Percentiles rank a stretch among this genome's conserved stretches.
Conservation (phyloP, 2,113 vertebrate species). For the Orthochromis indermauri region DNA sequence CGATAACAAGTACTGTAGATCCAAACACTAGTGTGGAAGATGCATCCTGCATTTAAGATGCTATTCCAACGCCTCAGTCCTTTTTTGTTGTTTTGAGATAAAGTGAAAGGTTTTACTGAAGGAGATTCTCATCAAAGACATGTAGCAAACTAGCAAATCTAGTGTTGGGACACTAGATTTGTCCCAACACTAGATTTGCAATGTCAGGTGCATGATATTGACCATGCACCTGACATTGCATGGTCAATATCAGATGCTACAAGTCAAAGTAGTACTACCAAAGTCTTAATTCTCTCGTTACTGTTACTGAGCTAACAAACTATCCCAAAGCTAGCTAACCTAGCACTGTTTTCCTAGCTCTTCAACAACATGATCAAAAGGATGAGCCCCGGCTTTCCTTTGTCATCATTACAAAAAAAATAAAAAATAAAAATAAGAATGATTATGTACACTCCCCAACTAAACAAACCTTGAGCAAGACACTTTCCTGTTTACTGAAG, state of each 20-base stretch:
- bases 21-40: neutral
- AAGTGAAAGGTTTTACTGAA: neutral
- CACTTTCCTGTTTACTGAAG: neutral
- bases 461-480: neutral
- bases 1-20: neutral
- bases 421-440: neutral
- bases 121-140: neutral
- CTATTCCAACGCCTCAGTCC: neutral
- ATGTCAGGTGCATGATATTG: neutral
- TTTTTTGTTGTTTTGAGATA: neutral
- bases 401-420: neutral
- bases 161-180: neutral
- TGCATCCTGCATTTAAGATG: neutral
- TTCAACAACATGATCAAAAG: neutral
- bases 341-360: neutral
- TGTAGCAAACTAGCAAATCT: neutral
- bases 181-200: neutral
- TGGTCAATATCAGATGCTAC: neutral
- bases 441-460: neutral
- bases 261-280: neutral
- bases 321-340: neutral
- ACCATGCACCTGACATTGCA: neutral
- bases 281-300: neutral
- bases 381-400: rapidly evolving
- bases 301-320: neutral